Evolutionary conservation across 2,888 invertebrate genomes (phyloP).

Genomic region (Petrophora chlorosata): DNA sequence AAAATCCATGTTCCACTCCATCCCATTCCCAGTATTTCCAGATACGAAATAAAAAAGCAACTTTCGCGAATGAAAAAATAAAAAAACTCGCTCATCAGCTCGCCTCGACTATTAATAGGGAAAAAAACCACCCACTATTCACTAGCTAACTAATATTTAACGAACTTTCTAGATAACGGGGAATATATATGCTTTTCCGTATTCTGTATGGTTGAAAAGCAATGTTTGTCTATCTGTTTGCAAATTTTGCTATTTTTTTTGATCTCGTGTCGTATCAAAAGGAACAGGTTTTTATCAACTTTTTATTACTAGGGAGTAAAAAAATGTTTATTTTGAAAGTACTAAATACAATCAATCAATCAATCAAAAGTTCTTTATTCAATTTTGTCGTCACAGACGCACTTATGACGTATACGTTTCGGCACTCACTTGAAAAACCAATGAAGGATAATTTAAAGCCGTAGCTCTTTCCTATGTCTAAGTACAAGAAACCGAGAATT

Average conservation of each 20-base stretch:
- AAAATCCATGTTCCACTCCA: conserved; percentile 58
- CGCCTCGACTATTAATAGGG: conserved; percentile 65
- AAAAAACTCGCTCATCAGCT: conserved; percentile 60
- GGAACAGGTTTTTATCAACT: too few species aligned
- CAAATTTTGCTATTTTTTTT: conserved; percentile 6
- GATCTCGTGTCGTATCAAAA: conserved; percentile 22
- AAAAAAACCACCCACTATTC: conserved; percentile 53
- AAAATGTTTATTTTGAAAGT: too few species aligned
- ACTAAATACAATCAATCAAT: too few species aligned
- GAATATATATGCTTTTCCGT: conserved; percentile 73
- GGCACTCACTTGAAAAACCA: too few species aligned
- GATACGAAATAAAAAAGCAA: conserved; percentile 50
- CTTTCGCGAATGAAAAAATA: conserved; percentile 49
- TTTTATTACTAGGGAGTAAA: too few species aligned
- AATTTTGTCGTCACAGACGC: too few species aligned
- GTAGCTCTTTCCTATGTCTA: too few species aligned
- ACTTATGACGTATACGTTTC: too few species aligned
- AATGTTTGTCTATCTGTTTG: conserved; percentile 10
- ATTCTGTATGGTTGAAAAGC: conserved; percentile 9
- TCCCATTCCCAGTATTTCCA: conserved; percentile 38
- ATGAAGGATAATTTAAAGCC: too few species aligned
- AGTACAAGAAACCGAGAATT: too few species aligned
- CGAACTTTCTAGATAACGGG: conserved; percentile 71
- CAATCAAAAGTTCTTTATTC: too few species aligned
- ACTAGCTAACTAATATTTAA: conserved; percentile 75